Base-by-base conservation (phyloP, 2,888 invertebrate species). In the Formica aserva region DNA sequence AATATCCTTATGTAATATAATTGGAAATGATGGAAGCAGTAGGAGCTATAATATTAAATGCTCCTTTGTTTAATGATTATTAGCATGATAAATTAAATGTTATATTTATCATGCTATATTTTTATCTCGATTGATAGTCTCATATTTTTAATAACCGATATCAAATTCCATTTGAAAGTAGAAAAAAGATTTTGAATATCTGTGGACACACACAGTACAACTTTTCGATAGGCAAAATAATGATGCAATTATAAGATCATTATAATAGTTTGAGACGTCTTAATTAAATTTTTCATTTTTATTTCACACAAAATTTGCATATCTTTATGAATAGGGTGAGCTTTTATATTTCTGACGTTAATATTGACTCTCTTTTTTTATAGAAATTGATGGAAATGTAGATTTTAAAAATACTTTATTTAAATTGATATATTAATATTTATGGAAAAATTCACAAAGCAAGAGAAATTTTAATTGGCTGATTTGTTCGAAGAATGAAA, bases 261-360 rank as follows among this genome's bases (percentile, higher is more conserved):
- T 41, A 41, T 41, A 41, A 41, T 41, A 41, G 13, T 41, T 66
- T 35, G 13, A 26, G 13, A 66, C 1, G 18, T 18, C 52, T 26
- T 65, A 52, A 71, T 55, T 57, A 52, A 52, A 15, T 52, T 9
- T 72, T 72, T 52, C 3, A 35, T 55, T 35, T 52, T 71, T 32
- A 22, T 71, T 71, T 15, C 8, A 45, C 11, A 35, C 22, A 15
- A 57, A 3, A 18, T 29, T 22, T 0, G 13, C 8, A 9, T 45
- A 6, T 15, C 45, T 29, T 26, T 57, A n/a, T n/a, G 22, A 57
- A 11, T 71, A n/a, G 48, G 6, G 18, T 48, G 9, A 71, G 2
- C 9, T 35, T 35, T 55, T 9, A 71, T n/a, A 8, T 72, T 18
- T 71, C 9, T 57, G 3, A 55, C 15, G 22, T 26, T 72, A 55